Base-by-base conservation (phyloP, 1,140 invertebrate genomes). In the Cheumatopsyche charites region DNA sequence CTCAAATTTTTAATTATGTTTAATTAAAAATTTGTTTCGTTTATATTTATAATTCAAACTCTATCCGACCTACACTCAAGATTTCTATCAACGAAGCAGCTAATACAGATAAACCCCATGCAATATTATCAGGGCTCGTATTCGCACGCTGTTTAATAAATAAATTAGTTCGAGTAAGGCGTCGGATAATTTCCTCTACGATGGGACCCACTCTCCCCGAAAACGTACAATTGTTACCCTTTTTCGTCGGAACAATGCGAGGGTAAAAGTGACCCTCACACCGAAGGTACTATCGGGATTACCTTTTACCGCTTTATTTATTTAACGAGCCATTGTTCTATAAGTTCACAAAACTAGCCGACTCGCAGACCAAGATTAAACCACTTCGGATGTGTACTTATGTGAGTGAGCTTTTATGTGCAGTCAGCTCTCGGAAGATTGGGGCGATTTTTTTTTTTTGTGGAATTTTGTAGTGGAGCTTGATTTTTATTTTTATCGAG, bases 291-390 rank as follows among this genome's bases (percentile, higher is more conserved):
- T 58, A 58, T 58, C 55, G 55, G 23, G 55, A 58, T 58, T 58
- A 58, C 55, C 55, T 58, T 58, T 58, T 58, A 58, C 55, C 23
- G 55, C 55, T 58, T 58, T 58, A 58, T 58, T 58, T 58, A 58
- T 58, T 58, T 58, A 58, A 25, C 55, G 55, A 58, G 55, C 55
- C 21, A 58, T 58, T 58, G 55, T 58, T 58, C 55, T 58, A 58
- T 58, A 58, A 58, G 21, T 58, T 58, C 55, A 58, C 55, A 25
- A 58, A 58, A 58, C 55, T 58, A 58, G 23, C 55, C 55, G 47
- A 52, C 47, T 52, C 19, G 13, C 47, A 13, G 55, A 58, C 55
- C 55, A 58, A 58, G 55, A 58, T 58, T 58, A 58, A 58, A 58
- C 55, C 55, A 58, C 55, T 58, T 58, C 55, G 55, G 21, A 25